Percentiles rank a stretch among this genome's conserved stretches.
Evolutionary conservation across 2,113 vertebrate genomes (phyloP).

Genomic region (Macquaria ambigua): DNA sequence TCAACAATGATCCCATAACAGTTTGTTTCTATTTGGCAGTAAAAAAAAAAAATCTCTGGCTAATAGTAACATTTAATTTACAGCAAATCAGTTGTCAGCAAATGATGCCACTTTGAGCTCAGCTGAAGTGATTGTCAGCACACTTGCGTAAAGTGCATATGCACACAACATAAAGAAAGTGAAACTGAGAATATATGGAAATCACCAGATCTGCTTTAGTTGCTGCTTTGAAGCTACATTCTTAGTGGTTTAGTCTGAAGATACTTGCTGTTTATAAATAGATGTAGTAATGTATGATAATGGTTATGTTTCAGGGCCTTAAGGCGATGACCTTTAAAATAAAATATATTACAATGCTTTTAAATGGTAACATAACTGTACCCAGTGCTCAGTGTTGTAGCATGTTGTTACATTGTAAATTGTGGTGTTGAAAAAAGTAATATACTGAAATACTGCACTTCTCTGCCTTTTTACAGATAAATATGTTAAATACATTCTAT

Average conservation of each 20-base stretch:
- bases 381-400: conserved; percentile 72
- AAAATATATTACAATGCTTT: conserved; percentile 58
- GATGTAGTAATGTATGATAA: conserved; percentile 54
- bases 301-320: conserved; percentile 54
- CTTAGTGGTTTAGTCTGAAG: conserved; percentile 62
- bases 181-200: conserved; percentile 37
- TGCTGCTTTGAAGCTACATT: conserved; percentile 63
- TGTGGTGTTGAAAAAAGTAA: conserved; percentile 42
- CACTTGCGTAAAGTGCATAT: conserved; percentile 70
- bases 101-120: conserved; percentile 51
- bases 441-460: conserved; percentile 52
- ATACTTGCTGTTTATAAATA: conserved; percentile 72
- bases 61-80: conserved; percentile 30
- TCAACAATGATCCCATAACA: conserved; percentile 46
- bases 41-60: conserved; percentile 3
- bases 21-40: conserved; percentile 38
- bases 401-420: conserved; percentile 52
- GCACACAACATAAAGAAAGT: conserved; percentile 51
- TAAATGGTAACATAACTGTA: conserved; percentile 62
- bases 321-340: conserved; percentile 48
- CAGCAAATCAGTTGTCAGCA: conserved; percentile 22
- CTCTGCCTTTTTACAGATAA: conserved; percentile 77
- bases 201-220: conserved; percentile 28
- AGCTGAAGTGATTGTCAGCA: conserved; percentile 69
- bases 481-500: conserved; percentile 82